Evolutionary conservation across 2,888 invertebrate species (phyloP), one percentile per base, ranked within the genome.

Genomic region (Drosophila mayaguana): DNA sequence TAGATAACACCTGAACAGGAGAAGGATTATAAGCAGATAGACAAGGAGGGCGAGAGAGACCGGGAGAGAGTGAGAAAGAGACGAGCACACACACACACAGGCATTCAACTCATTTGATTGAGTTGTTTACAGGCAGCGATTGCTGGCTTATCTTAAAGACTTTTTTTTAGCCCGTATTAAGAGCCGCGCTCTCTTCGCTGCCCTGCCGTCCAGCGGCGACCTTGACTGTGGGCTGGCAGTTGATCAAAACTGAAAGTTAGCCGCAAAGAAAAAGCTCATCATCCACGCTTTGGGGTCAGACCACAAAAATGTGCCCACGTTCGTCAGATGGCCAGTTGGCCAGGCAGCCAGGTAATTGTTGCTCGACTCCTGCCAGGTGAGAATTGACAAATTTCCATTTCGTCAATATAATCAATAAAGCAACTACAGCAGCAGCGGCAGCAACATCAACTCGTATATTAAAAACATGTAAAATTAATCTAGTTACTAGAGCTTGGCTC

Each of bases 341-440:
- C 28, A 8, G 28, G 28, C 9, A 32, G 48, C 48, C 50, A 32
- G 50, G 50, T 50, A 50, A 34, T 50, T 50, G 38, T 53, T 55
- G 45, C 36, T 50, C 43, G 72, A 74, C 65, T 67, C 50, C 34
- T 67, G 88, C 80, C 85, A 88, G 86, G 86, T 79, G 90, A 84
- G 88, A 88, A 90, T 87, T 84, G 86, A 86, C 86, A 88, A 88
- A 90, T 88, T 90, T 88, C 78, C 82, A 89, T 89, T 86, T 84
- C 86, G 67, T 80, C 90, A 81, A 89, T 84, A 74, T 74, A 78
- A 87, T 84, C 87, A 88, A 83, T 88, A 85, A 80, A 48, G 40
- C 61, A 57, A 50, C 54, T 65, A 42, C 51, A 66, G 11, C 60
- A 53, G 20, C 38, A 32, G 28, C 50, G 18, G 18, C 63, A 64